Base-by-base conservation (phyloP, 2,113 vertebrate genomes). In the Amphilophus citrinellus region DNA sequence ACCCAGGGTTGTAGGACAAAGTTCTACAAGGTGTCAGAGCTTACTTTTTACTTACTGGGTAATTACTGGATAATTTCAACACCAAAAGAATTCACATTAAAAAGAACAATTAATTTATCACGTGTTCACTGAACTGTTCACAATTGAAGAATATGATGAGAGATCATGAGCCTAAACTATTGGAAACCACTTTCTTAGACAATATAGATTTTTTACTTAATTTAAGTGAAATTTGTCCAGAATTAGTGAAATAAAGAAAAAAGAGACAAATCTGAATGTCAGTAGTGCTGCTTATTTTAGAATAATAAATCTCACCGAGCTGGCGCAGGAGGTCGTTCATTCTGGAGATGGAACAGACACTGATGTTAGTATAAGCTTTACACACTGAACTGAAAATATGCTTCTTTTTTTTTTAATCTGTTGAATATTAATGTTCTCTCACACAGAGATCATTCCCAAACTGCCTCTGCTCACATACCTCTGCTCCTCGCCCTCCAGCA, bases 401-500 rank as follows among this genome's bases (percentile, higher is more conserved):
- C 37, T 39, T 39, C 24, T 17, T 66, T 47, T 42, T 30, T 2
- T 68, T 44, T 62, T 20, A 2, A 10, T 44, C 17, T 76, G 10
- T 5, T 3, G 9, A 7, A 30, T 35, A 42, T 0, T 20, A 13
- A 76, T 56, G 8, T 3, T 6, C 17, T 17, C 39, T 53, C 20
- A 15, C 11, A 3, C 20, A 2, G 5, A 17, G 15, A 3, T 27
- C 39, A 5, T 10, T 20, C 20, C 58, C 8, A 14, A 27, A 18
- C 20, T 30, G 24, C 11, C 7, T 7, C 7, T 32, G 7, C 8
- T 8, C 6, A 2, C 61, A 1, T 61, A 96, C 96, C 96, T 95
- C 86, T 83, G 61, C 85, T 97, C 95, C 87, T 96, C 96, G 44
- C 95, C 96, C 87, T 96, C 95, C 92, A 96, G 94, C 78, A 97